phyloP scores from a whole-genome alignment of 2,888 invertebrate species.

The Sphaeridia pumilis region DNA sequence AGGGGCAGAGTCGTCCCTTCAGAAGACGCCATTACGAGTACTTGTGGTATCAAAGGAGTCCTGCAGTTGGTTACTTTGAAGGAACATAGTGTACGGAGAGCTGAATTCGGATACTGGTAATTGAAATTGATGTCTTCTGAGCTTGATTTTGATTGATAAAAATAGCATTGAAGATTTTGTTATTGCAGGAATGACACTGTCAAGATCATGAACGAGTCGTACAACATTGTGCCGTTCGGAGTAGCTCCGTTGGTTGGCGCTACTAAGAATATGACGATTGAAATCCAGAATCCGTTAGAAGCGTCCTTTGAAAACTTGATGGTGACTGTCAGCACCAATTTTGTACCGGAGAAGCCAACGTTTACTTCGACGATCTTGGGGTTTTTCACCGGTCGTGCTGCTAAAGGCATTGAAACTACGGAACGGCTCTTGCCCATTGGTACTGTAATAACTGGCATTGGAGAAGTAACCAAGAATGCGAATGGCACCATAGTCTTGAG shows the following conservation, averaged over 20 bases:
- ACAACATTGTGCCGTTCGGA: slow-evolving; percentile 31
- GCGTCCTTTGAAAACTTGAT: slow-evolving; percentile 25
- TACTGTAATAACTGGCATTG: slow-evolving; percentile 32
- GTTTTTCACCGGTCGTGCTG: slow-evolving; percentile 33
- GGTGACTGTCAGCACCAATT: slow-evolving; percentile 30
- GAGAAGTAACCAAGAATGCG: slow-evolving; percentile 22
- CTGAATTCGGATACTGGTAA: slow-evolving; percentile 33
- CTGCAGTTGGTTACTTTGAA: slow-evolving; percentile 31
- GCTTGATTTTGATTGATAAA: too few species aligned
- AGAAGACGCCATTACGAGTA: slow-evolving; percentile 24
- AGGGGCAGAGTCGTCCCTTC: slow-evolving; percentile 23
- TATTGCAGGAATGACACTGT: slow-evolving; percentile 32
- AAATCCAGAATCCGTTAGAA: slow-evolving; percentile 31
- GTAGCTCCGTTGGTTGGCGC: slow-evolving; percentile 8
- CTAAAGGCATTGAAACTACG: slow-evolving; percentile 31
- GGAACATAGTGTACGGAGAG: slow-evolving; percentile 30
- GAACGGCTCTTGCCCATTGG: slow-evolving; percentile 32
- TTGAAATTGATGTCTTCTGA: too few species aligned
- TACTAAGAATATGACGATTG: slow-evolving; percentile 16
- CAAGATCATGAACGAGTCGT: slow-evolving; percentile 23
- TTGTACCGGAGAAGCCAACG: slow-evolving; percentile 23
- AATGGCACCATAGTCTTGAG: slow-evolving; percentile 22
- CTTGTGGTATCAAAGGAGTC: slow-evolving; percentile 28
- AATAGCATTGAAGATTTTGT: too few species aligned
- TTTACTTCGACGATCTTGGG: slow-evolving; percentile 33